Evolutionary conservation across 1,140 invertebrate species (phyloP).

Genomic region (Bombus waltoni): DNA sequence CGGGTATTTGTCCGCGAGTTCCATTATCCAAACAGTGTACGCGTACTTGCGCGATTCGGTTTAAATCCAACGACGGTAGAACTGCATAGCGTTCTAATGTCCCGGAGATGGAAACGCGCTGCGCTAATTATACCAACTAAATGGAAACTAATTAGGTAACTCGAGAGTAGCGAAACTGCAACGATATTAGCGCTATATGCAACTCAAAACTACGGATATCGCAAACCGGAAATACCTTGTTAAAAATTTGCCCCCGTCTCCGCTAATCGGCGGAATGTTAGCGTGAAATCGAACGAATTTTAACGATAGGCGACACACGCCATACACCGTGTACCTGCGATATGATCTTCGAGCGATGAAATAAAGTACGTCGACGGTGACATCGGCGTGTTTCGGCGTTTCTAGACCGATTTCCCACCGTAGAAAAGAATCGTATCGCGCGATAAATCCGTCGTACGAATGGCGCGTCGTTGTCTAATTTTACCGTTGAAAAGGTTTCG

Average conservation of each 20-base stretch:
- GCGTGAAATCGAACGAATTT: too few species aligned
- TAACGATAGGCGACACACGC: too few species aligned
- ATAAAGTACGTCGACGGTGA: too few species aligned
- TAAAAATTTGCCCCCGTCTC: not conserved
- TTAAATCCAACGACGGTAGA: not conserved
- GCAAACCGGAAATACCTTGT: not conserved
- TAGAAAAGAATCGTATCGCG: too few species aligned
- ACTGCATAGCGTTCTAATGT: not conserved
- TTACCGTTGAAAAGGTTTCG: too few species aligned
- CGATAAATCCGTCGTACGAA: too few species aligned
- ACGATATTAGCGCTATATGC: not conserved
- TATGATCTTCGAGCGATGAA: too few species aligned
- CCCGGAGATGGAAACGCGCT: not conserved
- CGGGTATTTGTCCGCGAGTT: not conserved
- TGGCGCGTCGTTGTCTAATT: too few species aligned
- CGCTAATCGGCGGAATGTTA: accelerated
- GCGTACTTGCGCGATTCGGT: not conserved
- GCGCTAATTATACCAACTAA: not conserved
- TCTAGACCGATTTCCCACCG: too few species aligned
- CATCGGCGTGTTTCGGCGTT: too few species aligned
- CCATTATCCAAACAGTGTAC: not conserved
- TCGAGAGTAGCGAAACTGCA: not conserved
- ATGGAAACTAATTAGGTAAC: slow-evolving; percentile 3
- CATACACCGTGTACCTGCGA: too few species aligned
- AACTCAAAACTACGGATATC: not conserved